Base-by-base conservation (phyloP, 2,888 invertebrate genomes). In the Synanthedon andrenaeformis region DNA sequence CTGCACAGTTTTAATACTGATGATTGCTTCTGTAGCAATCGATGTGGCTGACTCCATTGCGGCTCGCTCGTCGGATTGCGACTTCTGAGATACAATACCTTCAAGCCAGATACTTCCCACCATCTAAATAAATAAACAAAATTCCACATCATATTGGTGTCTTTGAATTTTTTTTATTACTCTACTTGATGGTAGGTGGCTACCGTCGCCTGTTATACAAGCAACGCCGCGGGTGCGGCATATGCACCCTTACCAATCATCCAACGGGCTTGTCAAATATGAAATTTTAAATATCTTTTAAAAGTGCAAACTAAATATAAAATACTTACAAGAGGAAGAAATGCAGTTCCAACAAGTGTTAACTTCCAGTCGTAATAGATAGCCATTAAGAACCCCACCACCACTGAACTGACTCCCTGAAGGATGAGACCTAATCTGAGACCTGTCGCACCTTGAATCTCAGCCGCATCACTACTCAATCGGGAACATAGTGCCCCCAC, bases 21-120 rank as follows among this genome's bases (percentile, higher is more conserved):
- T 88, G 23, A 92, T 90, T 0, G 91, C 91, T 68, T 92, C 92
- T 1, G 91, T 89, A 1, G 92, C 92, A 17, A 92, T 88, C 54
- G 90, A 81, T 5, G 91, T 90, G 0, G 91, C 91, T 0, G 85
- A 75, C 58, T 92, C 91, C 84, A 91, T 89, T 1, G 91, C 90
- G 2, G 79, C 79, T 41, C 91, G 89, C 63, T 92, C 92, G 49
- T 89, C 82, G n/a, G 87, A 57, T 54, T 90, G 89, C 1, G 90
- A 90, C 41, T 90, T 83, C 57, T 89, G 89, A 45, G 91, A 89
- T 41, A 91, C 76, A 4, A 89, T 82, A 0, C 90, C 90, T 67
- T 91, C 91, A 58, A 91, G 76, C 82, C 89, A 91, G 23, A 91
- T 90, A 53, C 90, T 90, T 13, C 89, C 88, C 1, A 91, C 83